Evolutionary conservation across 2,797 vertebrate species (phyloP).

Genomic region (Sciurus carolinensis): DNA sequence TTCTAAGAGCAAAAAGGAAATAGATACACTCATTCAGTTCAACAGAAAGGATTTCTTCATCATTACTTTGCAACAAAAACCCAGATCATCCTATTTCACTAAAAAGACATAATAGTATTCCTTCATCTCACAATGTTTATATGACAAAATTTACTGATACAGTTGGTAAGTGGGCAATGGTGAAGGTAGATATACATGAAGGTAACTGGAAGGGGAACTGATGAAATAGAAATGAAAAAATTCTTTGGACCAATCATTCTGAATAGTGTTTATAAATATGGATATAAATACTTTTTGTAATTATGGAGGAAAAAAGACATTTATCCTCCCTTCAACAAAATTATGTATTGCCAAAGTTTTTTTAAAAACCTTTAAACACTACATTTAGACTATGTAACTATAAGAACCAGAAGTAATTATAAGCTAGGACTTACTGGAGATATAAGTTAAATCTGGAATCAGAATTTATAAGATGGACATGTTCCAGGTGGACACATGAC

Average conservation of each 20-base stretch:
- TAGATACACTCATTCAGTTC: not conserved
- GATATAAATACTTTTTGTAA: slow-evolving; percentile 17
- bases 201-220: not conserved
- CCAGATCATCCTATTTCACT: not conserved
- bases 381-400: not conserved
- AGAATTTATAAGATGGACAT: not conserved
- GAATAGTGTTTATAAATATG: slow-evolving; percentile 29
- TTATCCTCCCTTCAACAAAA: slow-evolving; percentile 26
- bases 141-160: not conserved
- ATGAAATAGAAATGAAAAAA: not conserved
- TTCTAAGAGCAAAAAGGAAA: slow-evolving; percentile 5
- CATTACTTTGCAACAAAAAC: not conserved
- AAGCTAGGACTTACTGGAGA: not conserved
- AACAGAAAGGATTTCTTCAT: slow-evolving; percentile 40
- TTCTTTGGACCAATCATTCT: not conserved
- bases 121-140: not conserved
- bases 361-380: not conserved
- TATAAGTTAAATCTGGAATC: slow-evolving; percentile 19
- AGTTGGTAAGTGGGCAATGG: not conserved
- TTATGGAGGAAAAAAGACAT: not conserved
- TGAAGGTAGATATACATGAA: not conserved
- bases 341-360: not conserved
- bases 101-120: not conserved
- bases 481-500: not conserved
- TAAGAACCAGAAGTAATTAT: not conserved